These are phyloP conservation scores for Zelleria hepariella DNA, from an alignment of 2,888 invertebrate species.

Conservation along the genomic window DNA sequence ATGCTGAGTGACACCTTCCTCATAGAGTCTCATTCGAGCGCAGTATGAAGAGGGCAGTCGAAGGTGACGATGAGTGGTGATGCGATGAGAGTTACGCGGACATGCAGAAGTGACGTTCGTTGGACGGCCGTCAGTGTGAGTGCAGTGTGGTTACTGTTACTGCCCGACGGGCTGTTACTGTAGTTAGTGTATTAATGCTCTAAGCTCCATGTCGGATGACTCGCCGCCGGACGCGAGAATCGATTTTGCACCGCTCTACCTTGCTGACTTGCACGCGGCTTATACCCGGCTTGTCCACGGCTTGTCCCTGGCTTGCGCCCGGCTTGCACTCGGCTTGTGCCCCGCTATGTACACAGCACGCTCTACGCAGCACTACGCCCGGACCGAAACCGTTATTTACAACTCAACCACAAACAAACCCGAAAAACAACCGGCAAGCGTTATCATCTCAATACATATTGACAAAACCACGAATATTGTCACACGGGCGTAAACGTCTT, in stretches of 20 bases:
- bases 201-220: slow-evolving; percentile 64
- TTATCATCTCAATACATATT: slow-evolving; percentile 68
- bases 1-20: slow-evolving; percentile 12
- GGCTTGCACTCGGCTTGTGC: slow-evolving; percentile 23
- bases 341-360: slow-evolving; percentile 46
- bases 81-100: slow-evolving; percentile 18
- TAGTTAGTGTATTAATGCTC: slow-evolving; percentile 70
- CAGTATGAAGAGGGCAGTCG: slow-evolving; percentile 13
- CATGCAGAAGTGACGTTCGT: slow-evolving; percentile 17
- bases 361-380: slow-evolving; percentile 51
- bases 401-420: slow-evolving; percentile 62
- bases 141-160: slow-evolving; percentile 53
- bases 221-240: slow-evolving; percentile 41
- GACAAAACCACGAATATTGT: slow-evolving; percentile 59
- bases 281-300: slow-evolving; percentile 24
- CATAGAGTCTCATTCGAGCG: slow-evolving; percentile 8
- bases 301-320: slow-evolving; percentile 11
- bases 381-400: slow-evolving; percentile 66
- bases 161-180: slow-evolving; percentile 43
- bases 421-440: slow-evolving; percentile 64
- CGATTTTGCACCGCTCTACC: slow-evolving; percentile 72
- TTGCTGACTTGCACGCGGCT: too few relatives aligned
- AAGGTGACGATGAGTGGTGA: not conserved
- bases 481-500: slow-evolving; percentile 63
- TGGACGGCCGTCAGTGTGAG: slow-evolving; percentile 28